These are phyloP conservation scores for Cyanoramphus novaezelandiae DNA, from an alignment of 2,113 vertebrate genomes.

Conservation along the genomic window DNA sequence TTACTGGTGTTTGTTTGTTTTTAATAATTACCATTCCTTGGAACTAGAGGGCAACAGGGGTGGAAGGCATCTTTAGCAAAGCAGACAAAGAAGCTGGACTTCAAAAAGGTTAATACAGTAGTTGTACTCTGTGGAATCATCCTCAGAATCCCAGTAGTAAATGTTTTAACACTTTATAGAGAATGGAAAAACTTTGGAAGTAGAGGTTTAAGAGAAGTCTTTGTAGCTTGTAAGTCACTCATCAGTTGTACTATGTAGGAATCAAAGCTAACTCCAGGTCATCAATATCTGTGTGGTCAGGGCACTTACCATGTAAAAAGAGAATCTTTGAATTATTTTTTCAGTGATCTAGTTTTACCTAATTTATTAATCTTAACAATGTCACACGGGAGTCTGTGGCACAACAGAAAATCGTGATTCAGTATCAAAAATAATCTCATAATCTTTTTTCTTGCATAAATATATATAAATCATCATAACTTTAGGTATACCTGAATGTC, in stretches of 20 bases:
- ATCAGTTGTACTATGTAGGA: background rate
- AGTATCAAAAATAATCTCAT: background rate
- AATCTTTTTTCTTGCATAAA: background rate
- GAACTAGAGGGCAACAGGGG: background rate
- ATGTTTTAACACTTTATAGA: background rate
- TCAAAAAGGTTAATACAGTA: background rate
- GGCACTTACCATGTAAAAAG: background rate
- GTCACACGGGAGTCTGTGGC: background rate
- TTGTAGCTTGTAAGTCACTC: background rate
- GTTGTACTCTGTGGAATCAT: background rate
- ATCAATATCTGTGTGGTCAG: background rate
- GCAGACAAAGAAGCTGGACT: background rate
- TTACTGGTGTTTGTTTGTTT: background rate
- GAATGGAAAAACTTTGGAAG: background rate
- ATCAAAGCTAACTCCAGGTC: background rate
- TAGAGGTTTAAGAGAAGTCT: background rate
- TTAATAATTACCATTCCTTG: background rate
- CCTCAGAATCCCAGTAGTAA: background rate
- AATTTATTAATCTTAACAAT: background rate
- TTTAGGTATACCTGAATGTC: background rate
- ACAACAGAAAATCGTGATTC: background rate
- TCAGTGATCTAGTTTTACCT: background rate
- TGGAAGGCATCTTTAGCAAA: background rate
- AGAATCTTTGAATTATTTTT: background rate
- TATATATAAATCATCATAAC: background rate